These are phyloP conservation scores for Gavia stellata DNA, from an alignment of 2,113 vertebrate species.

Conservation along the genomic window DNA sequence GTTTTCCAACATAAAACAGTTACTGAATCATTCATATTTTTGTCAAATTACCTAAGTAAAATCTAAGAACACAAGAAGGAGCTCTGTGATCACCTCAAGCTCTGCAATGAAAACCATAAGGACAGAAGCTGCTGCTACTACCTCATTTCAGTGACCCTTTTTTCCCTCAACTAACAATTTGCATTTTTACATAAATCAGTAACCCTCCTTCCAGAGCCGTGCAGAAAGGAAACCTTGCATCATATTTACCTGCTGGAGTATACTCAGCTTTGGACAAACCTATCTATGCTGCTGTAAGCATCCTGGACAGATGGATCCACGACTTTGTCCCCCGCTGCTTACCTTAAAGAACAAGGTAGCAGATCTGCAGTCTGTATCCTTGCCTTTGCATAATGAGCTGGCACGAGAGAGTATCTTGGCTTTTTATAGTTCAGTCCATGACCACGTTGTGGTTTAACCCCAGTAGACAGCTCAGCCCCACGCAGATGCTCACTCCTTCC, in stretches of 20 bases:
- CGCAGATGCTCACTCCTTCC: accelerated
- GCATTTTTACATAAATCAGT: background rate
- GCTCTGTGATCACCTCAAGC: background rate
- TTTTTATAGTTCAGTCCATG: background rate
- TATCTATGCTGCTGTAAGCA: background rate
- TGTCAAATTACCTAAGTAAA: background rate
- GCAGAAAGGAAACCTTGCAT: background rate
- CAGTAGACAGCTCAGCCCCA: background rate
- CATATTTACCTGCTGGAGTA: background rate
- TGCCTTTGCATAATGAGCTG: background rate
- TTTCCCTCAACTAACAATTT: background rate
- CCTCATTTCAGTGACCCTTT: background rate
- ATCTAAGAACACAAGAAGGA: background rate
- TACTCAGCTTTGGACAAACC: background rate
- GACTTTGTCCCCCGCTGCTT: background rate
- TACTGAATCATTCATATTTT: background rate
- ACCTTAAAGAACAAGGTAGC: background rate
- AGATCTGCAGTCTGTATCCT: background rate
- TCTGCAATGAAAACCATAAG: background rate
- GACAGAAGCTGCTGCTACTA: background rate
- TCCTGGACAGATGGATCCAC: background rate
- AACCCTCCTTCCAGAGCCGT: background rate
- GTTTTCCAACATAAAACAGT: background rate
- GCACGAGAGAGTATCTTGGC: background rate
- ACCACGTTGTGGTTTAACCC: background rate